Base-by-base conservation (phyloP, 37 sponge, comb jelly and placozoan species). In the Cliona cf. orientalis region DNA sequence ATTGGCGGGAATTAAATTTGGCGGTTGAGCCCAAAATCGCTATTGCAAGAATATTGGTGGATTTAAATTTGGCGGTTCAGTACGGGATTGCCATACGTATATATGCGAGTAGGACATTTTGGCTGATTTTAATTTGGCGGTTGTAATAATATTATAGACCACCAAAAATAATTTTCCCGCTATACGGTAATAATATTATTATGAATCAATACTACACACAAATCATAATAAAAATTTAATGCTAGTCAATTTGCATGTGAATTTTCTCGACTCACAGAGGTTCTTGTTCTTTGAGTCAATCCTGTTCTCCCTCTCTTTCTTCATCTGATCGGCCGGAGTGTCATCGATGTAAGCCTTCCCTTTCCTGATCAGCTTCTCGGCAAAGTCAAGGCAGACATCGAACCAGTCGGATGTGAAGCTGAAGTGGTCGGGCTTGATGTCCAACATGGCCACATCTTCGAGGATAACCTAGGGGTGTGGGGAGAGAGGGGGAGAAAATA, bases 341-440 rank as follows among this genome's bases (percentile, higher is more conserved):
- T 96, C 86, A 41, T 98, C 99, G 44, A 84, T 91, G 44, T 79
- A 98, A 22, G 99, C 99, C 46, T 71, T 69, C 0, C 94, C 95
- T 49, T 89, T 69, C 7, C 46, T 35, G 22, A 94, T 87, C 75
- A 94, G 29, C 65, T 69, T 64, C 40, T 89, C 93, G 3, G 91
- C 94, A 33, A 80, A 79, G 19, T 80, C 67, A 26, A 98, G 33
- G 46, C 77, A 84, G 37, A 63, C 34, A 59, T 90, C 93, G 77
- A 98, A 98, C 49, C 87, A 91, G 78, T 98, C 95, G 0, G 96
- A 96, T 0, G 99, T 98, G 74, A 55, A 81, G 31, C 92, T 84
- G 93, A 96, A 98, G 63, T 80, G 77, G 80, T 98, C 95, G 17
- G 90, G 88, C 58, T 94, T 75, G 62, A 98, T 78, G 35, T 91